Percentiles rank a stretch among this genome's conserved stretches.
Evolutionary conservation across 2,113 vertebrate species (phyloP).

Genomic region (cattle (Bos taurus)): ARS-UCD2.0 NC_037338.1:11384501-11385000

Average conservation of each 20-base stretch:
- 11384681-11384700: slow-evolving; percentile 14
- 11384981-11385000: neutral
- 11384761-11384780: neutral
- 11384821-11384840: neutral
- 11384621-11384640: neutral
- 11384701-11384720: neutral
- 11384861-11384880: neutral
- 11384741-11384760: neutral
- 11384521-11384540: neutral
- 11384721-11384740: neutral
- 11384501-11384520: neutral
- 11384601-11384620: neutral
- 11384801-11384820: neutral
- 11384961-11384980: neutral
- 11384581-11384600: neutral
- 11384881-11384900: accelerated
- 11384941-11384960: neutral
- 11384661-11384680: neutral
- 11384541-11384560: neutral
- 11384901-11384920: neutral
- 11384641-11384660: neutral
- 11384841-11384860: neutral
- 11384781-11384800: neutral
- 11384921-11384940: accelerated
- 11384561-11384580: neutral